Evolutionary conservation across 2,888 invertebrate species (phyloP).

Genomic region (Tenthredo notha): DNA sequence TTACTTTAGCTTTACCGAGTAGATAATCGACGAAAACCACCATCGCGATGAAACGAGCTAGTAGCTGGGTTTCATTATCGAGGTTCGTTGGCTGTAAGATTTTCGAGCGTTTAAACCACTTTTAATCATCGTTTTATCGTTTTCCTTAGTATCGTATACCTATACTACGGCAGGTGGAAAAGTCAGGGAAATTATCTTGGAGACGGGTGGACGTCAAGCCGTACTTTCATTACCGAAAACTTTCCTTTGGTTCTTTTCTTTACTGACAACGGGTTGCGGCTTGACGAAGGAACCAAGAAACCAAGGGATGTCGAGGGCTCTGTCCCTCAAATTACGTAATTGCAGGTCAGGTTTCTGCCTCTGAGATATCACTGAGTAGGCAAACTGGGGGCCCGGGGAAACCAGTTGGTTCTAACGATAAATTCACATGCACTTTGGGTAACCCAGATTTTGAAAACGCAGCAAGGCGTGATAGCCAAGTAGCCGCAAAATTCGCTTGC

Average conservation of each 20-base stretch:
- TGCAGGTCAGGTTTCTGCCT: constrained; percentile 21
- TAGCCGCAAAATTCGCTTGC: constrained; percentile 58
- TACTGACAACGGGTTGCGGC: background rate
- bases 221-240: constrained; percentile 24
- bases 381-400: background rate
- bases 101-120: background rate
- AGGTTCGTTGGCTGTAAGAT: background rate
- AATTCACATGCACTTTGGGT: constrained; percentile 44
- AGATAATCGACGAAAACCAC: constrained; percentile 29
- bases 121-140: background rate
- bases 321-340: constrained; percentile 40
- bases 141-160: background rate
- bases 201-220: background rate
- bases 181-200: background rate
- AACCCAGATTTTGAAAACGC: constrained; percentile 51
- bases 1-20: constrained; percentile 27
- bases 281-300: background rate
- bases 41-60: background rate
- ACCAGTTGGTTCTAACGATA: constrained; percentile 34
- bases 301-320: background rate
- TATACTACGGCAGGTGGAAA: background rate
- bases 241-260: background rate
- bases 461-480: constrained; percentile 53
- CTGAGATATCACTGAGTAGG: background rate
- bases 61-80: background rate